phyloP scores from a whole-genome alignment of 2,797 vertebrate genomes.

The Falco novaeseelandiae region DNA sequence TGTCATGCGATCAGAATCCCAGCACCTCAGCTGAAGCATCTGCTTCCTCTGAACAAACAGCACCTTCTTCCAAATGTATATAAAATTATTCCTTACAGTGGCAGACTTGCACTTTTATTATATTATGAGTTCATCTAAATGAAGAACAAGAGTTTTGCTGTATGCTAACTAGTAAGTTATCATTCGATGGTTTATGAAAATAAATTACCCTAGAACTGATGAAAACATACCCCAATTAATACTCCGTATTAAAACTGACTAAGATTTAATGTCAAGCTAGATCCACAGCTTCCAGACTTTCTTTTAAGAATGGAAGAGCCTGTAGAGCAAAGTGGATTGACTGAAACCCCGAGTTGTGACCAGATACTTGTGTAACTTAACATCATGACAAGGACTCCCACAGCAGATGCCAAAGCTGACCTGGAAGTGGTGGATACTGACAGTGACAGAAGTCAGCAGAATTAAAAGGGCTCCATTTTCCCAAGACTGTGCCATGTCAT shows the following conservation, averaged over 20 bases:
- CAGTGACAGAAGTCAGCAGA: background rate
- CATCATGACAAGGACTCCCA: background rate
- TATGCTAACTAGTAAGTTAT: background rate
- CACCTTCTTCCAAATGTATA: constrained; percentile 17
- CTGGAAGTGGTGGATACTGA: background rate
- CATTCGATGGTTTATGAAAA: constrained; percentile 4
- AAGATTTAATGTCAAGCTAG: background rate
- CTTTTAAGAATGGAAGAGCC: background rate
- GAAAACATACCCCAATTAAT: constrained; percentile 17
- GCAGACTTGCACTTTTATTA: constrained; percentile 53
- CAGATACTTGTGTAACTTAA: background rate
- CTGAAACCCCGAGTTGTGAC: background rate
- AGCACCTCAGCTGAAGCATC: constrained; percentile 15
- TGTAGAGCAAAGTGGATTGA: background rate
- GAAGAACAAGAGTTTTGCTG: background rate
- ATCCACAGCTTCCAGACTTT: background rate
- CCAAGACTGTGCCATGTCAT: background rate
- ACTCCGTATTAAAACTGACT: background rate
- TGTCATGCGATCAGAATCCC: constrained; percentile 35
- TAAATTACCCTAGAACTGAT: background rate
- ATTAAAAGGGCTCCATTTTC: background rate
- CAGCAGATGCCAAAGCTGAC: background rate
- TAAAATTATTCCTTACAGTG: constrained; percentile 60
- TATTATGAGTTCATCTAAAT: background rate
- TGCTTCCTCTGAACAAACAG: constrained; percentile 29